Conservation (phyloP, 2,888 invertebrate species). For the Protonemura montana region DNA sequence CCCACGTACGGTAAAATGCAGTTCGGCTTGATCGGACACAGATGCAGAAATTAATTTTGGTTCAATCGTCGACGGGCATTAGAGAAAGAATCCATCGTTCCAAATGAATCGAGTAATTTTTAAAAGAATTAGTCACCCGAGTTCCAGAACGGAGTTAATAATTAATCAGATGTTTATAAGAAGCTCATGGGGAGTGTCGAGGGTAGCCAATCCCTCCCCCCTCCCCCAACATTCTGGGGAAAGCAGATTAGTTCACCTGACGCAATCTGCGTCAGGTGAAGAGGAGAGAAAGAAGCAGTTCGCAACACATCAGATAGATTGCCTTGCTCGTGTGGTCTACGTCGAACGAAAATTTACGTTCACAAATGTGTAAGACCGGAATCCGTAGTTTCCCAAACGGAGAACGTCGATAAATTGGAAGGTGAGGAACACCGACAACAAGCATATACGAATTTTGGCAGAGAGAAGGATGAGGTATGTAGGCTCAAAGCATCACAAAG, state of each 20-base stretch:
- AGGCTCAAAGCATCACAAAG: slow-evolving; percentile 28
- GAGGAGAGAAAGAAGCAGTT: slow-evolving; percentile 30
- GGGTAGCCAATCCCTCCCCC: not conserved
- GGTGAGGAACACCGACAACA: slow-evolving; percentile 19
- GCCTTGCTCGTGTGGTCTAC: slow-evolving; percentile 34
- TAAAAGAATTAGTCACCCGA: not conserved
- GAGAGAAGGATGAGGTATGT: not conserved
- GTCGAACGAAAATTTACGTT: slow-evolving; percentile 48
- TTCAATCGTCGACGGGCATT: not conserved
- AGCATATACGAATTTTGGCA: not conserved
- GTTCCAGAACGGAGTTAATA: not conserved
- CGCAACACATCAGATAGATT: slow-evolving; percentile 46
- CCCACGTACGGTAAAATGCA: slow-evolving; percentile 4
- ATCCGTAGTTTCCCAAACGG: slow-evolving; percentile 33
- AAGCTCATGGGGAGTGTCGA: not conserved
- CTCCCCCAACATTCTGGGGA: not conserved
- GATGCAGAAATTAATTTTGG: not conserved
- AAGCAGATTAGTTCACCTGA: not conserved
- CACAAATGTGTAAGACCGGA: slow-evolving; percentile 47
- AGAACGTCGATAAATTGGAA: slow-evolving; percentile 41
- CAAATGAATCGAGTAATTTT: not conserved
- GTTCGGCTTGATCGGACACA: not conserved
- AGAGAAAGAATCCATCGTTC: not conserved
- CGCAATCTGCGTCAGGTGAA: not conserved
- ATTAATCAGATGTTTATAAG: not conserved